These are phyloP conservation scores for Archips xylosteana DNA, from an alignment of 2,888 invertebrate genomes.

Conservation along the genomic window DNA sequence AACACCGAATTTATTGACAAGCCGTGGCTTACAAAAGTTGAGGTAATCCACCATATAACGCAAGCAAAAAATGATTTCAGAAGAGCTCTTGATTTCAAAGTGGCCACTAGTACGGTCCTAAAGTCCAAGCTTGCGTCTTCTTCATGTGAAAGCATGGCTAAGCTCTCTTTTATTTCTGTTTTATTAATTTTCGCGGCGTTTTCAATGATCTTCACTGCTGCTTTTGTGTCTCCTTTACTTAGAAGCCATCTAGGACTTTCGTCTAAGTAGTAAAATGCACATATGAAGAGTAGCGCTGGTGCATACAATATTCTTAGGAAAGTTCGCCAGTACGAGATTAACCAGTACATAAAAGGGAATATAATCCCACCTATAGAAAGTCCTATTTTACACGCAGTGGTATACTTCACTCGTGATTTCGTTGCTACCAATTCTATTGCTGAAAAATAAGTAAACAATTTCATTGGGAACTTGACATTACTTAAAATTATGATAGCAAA, in stretches of 20 bases:
- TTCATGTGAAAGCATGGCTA: conserved; percentile 60
- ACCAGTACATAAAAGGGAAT: conserved; percentile 62
- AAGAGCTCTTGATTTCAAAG: conserved; percentile 66
- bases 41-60: conserved; percentile 84
- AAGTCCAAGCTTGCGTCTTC: conserved; percentile 57
- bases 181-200: conserved; percentile 85
- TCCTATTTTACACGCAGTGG: conserved; percentile 54
- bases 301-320: conserved; percentile 88
- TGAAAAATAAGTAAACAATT: conserved; percentile 50
- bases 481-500: no score
- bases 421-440: conserved; percentile 71
- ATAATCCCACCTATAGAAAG: conserved; percentile 56
- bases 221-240: conserved; percentile 87
- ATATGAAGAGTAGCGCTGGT: conserved; percentile 88
- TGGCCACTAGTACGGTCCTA: conserved; percentile 58
- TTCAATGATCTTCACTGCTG: conserved; percentile 87
- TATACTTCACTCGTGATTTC: conserved; percentile 64
- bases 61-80: conserved; percentile 70
- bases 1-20: conserved; percentile 90
- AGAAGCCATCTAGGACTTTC: conserved; percentile 93
- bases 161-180: conserved; percentile 58
- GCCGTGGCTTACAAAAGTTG: conserved; percentile 92
- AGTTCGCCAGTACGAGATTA: conserved; percentile 88
- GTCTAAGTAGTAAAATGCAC: conserved; percentile 88
- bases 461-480: no score